These are phyloP conservation scores for Megaptera novaeangliae DNA, from an alignment of 2,113 vertebrate genomes.

Conservation along the genomic window DNA sequence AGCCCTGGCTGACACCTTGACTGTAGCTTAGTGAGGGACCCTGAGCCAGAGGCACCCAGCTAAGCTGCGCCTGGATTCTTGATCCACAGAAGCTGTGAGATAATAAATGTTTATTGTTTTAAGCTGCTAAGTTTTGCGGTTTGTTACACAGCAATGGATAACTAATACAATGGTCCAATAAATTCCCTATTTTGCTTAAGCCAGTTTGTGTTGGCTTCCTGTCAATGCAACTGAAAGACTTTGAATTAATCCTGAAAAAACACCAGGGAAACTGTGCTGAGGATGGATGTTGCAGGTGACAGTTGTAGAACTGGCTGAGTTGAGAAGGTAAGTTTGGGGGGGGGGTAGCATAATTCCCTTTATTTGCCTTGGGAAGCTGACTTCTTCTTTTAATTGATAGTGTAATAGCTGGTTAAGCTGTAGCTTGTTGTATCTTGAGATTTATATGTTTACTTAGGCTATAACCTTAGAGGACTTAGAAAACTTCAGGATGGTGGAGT, in stretches of 20 bases:
- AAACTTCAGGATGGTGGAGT: neutral
- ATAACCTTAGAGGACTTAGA: neutral
- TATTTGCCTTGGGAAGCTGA: neutral
- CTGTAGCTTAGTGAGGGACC: neutral
- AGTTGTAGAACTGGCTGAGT: neutral
- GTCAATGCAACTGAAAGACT: neutral
- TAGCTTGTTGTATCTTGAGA: neutral
- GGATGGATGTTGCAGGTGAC: neutral
- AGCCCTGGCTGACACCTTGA: neutral
- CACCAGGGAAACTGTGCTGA: neutral
- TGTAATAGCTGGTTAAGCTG: neutral
- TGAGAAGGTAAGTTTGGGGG: neutral
- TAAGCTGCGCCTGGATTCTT: neutral
- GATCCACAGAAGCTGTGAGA: neutral
- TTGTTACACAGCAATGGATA: neutral
- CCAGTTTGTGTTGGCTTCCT: neutral
- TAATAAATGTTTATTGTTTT: neutral
- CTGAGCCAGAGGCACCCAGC: neutral
- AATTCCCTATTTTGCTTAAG: neutral
- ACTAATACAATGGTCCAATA: neutral
- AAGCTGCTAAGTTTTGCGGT: neutral
- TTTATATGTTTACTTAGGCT: neutral
- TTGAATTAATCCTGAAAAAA: neutral
- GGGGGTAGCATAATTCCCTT: neutral
- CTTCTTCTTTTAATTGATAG: neutral